Evolutionary conservation across 2,113 vertebrate genomes (phyloP).

Genomic region (Octodon degus): DNA sequence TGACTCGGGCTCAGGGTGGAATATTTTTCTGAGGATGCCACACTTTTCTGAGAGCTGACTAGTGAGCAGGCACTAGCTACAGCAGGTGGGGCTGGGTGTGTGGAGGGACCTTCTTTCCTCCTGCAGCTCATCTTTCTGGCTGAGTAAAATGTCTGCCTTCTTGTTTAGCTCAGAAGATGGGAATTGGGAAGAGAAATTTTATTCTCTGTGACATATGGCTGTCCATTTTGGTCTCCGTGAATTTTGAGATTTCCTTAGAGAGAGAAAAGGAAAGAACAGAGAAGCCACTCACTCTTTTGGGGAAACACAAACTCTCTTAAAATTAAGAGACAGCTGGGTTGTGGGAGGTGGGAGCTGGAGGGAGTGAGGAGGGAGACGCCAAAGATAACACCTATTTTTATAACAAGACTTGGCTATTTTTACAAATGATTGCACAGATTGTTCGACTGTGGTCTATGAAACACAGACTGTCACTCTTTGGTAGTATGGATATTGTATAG

Average conservation of each 20-base stretch:
- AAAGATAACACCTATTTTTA: constrained; percentile 67
- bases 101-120: neutral
- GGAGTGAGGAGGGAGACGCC: constrained; percentile 50
- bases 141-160: neutral
- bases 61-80: neutral
- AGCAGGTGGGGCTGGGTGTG: neutral
- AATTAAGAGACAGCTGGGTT: constrained; percentile 75
- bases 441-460: constrained; percentile 68
- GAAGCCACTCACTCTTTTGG: constrained; percentile 37
- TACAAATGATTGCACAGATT: constrained; percentile 66
- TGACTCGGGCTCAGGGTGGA: neutral
- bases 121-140: neutral
- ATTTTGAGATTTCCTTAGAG: constrained; percentile 68
- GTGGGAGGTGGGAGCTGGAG: constrained; percentile 70
- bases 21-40: neutral
- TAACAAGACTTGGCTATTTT: constrained; percentile 74
- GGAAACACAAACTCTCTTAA: constrained; percentile 47
- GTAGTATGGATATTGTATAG: constrained; percentile 42
- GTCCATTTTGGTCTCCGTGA: constrained; percentile 49
- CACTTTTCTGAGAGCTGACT: neutral
- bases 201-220: constrained; percentile 48
- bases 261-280: constrained; percentile 62
- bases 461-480: constrained; percentile 53
- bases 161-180: constrained; percentile 17
- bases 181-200: neutral